Conservation (phyloP, 1,140 invertebrate genomes). For the Brachionus koreanus region DNA sequence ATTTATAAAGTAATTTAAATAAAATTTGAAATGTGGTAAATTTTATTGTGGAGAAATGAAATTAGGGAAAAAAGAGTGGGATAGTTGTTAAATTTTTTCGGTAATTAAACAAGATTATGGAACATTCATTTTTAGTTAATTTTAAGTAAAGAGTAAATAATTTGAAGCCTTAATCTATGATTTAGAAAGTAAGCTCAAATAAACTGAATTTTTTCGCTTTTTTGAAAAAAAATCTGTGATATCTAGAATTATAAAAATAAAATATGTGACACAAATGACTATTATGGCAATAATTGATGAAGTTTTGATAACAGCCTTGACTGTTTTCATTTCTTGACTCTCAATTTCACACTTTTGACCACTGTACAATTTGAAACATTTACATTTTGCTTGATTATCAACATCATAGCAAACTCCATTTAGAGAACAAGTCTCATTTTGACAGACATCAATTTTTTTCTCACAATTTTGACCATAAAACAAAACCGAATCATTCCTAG, state of each 20-base stretch:
- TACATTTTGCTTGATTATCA: background rate
- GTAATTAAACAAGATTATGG: too few species aligned
- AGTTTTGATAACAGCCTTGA: background rate
- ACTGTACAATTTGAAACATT: background rate
- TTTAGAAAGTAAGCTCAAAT: too few species aligned
- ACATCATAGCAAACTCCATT: conserved; percentile 9
- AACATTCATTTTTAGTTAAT: too few species aligned
- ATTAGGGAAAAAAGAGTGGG: too few species aligned
- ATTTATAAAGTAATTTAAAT: too few species aligned
- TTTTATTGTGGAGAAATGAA: too few species aligned
- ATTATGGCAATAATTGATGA: background rate
- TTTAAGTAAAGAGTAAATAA: too few species aligned
- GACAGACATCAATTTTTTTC: background rate
- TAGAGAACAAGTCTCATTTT: conserved; percentile 10
- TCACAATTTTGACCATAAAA: background rate
- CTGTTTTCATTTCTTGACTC: background rate
- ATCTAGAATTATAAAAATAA: background rate
- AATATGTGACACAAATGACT: background rate
- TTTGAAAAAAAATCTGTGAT: background rate
- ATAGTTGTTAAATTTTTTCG: too few species aligned
- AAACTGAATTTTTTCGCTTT: background rate
- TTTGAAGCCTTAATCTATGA: too few species aligned
- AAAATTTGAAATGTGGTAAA: too few species aligned
- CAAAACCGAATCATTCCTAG: background rate
- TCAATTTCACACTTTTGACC: conserved; percentile 27